Evolutionary conservation across 2,888 invertebrate species (phyloP).

Genomic region (Caenorhabditis sp.): DNA sequence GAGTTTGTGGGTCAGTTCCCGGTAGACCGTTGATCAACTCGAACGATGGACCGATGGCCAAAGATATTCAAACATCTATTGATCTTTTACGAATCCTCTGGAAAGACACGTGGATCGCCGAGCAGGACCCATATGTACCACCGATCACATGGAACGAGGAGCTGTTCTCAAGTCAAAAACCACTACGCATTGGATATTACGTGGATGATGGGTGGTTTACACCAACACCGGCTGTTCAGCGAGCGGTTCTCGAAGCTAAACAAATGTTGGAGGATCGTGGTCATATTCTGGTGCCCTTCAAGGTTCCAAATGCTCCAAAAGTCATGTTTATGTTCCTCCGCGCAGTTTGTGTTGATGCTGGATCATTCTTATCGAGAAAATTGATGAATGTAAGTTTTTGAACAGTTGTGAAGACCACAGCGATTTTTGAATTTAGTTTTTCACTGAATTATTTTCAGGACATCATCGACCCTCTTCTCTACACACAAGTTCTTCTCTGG

Average conservation of each 20-base stretch:
- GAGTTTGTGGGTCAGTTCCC: conserved; percentile 57
- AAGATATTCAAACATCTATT: conserved; percentile 49
- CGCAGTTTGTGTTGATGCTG: conserved; percentile 61
- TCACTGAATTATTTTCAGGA: conserved; percentile 39
- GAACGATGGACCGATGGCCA: conserved; percentile 63
- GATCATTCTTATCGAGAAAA: conserved; percentile 46
- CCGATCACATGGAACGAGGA: conserved; percentile 59
- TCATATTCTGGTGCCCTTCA: conserved; percentile 58
- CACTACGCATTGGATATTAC: conserved; percentile 56
- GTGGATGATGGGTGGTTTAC: conserved; percentile 65
- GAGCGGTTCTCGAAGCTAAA: conserved; percentile 61
- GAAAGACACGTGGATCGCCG: conserved; percentile 48
- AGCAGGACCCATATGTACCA: conserved; percentile 61
- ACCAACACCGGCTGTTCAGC: conserved; percentile 53
- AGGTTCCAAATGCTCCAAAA: conserved; percentile 51
- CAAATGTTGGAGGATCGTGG: conserved; percentile 52
- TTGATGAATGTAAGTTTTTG: conserved; percentile 53
- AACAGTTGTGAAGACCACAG: too few species aligned
- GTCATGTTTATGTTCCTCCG: conserved; percentile 51
- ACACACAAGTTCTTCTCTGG: conserved; percentile 45
- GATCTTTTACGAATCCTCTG: conserved; percentile 51
- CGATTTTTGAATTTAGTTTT: too few species aligned
- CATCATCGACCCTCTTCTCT: conserved; percentile 46
- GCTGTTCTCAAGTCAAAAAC: conserved; percentile 33
- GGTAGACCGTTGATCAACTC: conserved; percentile 64